phyloP scores from a whole-genome alignment of 2,888 invertebrate genomes.

The Metellina segmentata region DNA sequence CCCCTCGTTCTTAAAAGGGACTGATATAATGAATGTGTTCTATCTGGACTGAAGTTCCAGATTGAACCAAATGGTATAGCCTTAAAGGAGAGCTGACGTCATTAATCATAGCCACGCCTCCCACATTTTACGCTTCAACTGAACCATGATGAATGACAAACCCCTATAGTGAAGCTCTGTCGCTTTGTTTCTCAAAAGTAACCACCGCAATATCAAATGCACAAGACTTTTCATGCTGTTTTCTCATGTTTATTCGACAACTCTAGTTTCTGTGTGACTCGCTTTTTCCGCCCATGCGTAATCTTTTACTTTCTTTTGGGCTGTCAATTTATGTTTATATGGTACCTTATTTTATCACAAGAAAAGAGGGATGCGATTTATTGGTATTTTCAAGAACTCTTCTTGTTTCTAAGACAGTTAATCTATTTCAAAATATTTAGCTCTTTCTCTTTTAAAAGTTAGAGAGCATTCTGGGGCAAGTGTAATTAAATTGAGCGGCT shows the following conservation, averaged over 20 bases:
- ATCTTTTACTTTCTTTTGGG: background rate
- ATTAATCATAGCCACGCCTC: constrained; percentile 58
- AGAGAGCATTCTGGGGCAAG: too few relatives aligned
- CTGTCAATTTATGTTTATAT: background rate
- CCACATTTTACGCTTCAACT: constrained; percentile 60
- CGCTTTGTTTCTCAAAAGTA: constrained; percentile 50
- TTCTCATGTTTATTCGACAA: background rate
- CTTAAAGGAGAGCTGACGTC: constrained; percentile 49
- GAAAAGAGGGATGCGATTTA: background rate
- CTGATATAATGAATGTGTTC: constrained; percentile 54
- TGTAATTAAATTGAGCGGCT: too few relatives aligned
- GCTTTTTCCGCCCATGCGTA: background rate
- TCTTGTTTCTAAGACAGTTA: background rate
- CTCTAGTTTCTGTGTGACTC: background rate
- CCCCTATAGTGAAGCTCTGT: constrained; percentile 34
- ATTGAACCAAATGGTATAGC: constrained; percentile 49
- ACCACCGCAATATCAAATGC: constrained; percentile 40
- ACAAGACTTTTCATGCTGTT: constrained; percentile 38
- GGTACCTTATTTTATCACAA: background rate
- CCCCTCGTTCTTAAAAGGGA: constrained; percentile 48
- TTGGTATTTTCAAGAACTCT: background rate
- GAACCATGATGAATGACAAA: constrained; percentile 51
- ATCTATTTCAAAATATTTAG: background rate
- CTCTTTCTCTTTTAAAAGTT: too few relatives aligned
- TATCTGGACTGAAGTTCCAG: constrained; percentile 51